Evolutionary conservation across 2,888 invertebrate species (phyloP).

Genomic region (Bursaphelenchus okinawaensis): DNA sequence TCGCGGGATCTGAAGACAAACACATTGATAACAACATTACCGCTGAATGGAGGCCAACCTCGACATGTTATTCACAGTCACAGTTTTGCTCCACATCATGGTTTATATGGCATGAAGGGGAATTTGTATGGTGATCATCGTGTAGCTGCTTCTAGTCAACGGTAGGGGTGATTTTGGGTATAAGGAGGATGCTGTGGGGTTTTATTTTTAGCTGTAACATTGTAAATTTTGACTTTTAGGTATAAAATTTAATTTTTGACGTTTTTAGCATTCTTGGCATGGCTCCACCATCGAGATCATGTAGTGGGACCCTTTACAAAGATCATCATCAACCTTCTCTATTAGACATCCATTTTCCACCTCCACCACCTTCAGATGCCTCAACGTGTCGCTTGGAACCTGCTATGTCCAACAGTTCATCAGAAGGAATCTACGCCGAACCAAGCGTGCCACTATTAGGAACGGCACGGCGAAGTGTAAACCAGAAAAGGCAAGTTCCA

Average conservation of each 20-base stretch:
- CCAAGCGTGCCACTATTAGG: constrained; percentile 8
- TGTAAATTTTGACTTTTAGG: neutral
- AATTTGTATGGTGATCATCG: neutral
- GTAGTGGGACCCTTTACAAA: constrained; percentile 16
- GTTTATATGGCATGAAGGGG: neutral
- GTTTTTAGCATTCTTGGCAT: neutral
- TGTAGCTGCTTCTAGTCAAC: neutral
- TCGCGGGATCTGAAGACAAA: neutral
- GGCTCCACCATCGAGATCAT: constrained; percentile 18
- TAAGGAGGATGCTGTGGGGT: too few relatives aligned
- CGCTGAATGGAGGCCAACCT: neutral
- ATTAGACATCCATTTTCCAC: constrained; percentile 48
- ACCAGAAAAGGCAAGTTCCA: neutral
- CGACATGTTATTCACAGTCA: constrained; percentile 13
- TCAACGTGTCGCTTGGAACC: neutral
- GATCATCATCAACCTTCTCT: constrained; percentile 29
- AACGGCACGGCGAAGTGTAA: neutral
- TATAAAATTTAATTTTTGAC: neutral
- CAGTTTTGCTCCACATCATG: constrained; percentile 7
- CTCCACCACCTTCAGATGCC: constrained; percentile 36
- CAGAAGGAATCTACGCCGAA: constrained; percentile 12
- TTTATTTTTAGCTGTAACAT: neutral
- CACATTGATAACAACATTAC: constrained; percentile 3
- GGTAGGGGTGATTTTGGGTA: neutral
- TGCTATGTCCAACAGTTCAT: neutral